phyloP scores from a whole-genome alignment of 2,797 vertebrate species.

The Anomalospiza imberbis region DNA sequence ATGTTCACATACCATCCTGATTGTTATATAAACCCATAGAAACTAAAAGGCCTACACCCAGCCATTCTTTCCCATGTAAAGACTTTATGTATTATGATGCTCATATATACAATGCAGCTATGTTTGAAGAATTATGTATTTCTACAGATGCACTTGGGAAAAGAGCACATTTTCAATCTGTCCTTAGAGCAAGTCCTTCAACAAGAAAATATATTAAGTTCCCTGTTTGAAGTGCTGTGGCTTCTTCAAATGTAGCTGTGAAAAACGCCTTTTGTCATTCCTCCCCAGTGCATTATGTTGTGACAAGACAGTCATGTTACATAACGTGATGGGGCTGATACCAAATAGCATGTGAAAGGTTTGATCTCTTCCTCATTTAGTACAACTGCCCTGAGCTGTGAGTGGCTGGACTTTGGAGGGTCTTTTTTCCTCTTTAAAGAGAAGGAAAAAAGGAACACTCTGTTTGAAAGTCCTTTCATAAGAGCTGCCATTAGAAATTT shows the following conservation, averaged over 20 bases:
- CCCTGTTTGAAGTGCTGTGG: background rate
- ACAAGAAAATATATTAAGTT: slow-evolving; percentile 6
- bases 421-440: background rate
- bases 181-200: background rate
- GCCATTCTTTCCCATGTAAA: background rate
- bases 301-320: slow-evolving; percentile 44
- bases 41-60: background rate
- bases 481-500: background rate
- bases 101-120: accelerated
- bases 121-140: background rate
- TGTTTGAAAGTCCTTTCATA: background rate
- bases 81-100: no score
- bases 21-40: background rate
- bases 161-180: background rate
- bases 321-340: slow-evolving; percentile 21
- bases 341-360: slow-evolving; percentile 29
- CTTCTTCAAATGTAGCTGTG: slow-evolving; percentile 19
- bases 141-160: background rate
- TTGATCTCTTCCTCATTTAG: background rate
- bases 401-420: background rate
- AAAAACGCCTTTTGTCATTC: slow-evolving; percentile 56
- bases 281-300: slow-evolving; percentile 27
- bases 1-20: background rate
- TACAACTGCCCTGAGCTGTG: background rate
- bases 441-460: background rate